Percentiles rank a stretch among this genome's conserved stretches.
These are phyloP conservation scores for Napeogenes inachia DNA, from an alignment of 2,888 invertebrate genomes.

Conservation along the genomic window DNA sequence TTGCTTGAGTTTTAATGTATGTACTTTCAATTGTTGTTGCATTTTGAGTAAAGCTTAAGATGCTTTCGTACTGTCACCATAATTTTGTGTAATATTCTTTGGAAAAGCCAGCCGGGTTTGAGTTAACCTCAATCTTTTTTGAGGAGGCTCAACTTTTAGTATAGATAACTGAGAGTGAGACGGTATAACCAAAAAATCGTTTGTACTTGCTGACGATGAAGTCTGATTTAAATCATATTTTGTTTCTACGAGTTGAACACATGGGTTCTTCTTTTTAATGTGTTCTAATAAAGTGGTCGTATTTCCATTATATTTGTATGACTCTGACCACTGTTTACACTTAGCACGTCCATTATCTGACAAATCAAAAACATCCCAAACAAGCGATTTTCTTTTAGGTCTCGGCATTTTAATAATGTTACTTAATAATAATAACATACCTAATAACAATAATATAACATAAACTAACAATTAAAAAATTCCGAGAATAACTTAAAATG, in stretches of 20 bases:
- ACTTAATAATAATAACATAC: too few species aligned
- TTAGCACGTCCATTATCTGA: conserved; percentile 11
- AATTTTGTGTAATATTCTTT: conserved; percentile 10
- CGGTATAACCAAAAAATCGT: conserved; percentile 12
- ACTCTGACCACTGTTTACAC: conserved; percentile 27
- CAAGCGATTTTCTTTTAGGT: conserved; percentile 15
- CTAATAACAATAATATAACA: too few species aligned
- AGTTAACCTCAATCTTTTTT: conserved; percentile 7
- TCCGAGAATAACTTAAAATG: too few species aligned
- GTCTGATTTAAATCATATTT: conserved; percentile 9
- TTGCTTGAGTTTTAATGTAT: conserved; percentile 35
- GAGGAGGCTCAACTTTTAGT: conserved; percentile 12
- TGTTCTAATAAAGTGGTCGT: conserved; percentile 28
- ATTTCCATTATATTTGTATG: conserved; percentile 28
- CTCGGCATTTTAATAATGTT: conserved; percentile 8
- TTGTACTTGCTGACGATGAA: conserved; percentile 16
- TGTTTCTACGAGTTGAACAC: conserved; percentile 15
- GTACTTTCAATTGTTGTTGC: conserved; percentile 31
- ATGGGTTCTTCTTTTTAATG: conserved; percentile 28
- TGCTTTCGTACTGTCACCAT: conserved; percentile 27
- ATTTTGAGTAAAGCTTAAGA: conserved; percentile 29
- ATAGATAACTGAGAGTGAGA: conserved; percentile 10
- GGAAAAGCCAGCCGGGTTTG: conserved; percentile 9
- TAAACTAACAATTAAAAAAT: too few species aligned
- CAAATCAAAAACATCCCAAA: conserved; percentile 16